Conservation (phyloP, 2,888 invertebrate species). For the Pseudococcus jackbeardsleyi region DNA sequence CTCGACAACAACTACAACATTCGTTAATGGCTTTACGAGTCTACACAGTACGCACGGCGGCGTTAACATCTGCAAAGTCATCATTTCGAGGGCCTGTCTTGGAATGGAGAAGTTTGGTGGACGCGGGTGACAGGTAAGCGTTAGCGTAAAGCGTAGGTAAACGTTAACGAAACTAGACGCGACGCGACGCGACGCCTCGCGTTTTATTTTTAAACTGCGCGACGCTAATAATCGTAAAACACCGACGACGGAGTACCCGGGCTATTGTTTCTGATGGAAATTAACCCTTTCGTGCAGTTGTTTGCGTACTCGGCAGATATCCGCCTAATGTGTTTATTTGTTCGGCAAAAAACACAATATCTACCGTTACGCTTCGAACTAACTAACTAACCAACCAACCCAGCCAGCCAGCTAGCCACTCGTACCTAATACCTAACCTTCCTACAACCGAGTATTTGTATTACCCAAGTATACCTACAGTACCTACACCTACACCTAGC, state of each 20-base stretch:
- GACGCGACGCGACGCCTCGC: neutral
- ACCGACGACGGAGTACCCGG: neutral
- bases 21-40: conserved; percentile 50
- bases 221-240: conserved; percentile 42
- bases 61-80: conserved; percentile 46
- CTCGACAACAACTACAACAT: conserved; percentile 11
- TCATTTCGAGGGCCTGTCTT: neutral
- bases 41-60: neutral
- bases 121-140: neutral
- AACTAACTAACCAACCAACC: no score
- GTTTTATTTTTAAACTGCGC: neutral
- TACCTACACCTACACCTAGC: neutral
- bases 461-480: no score
- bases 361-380: neutral
- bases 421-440: no score
- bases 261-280: conserved; percentile 31
- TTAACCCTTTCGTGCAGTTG: conserved; percentile 17
- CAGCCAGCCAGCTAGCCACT: no score
- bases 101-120: neutral
- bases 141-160: neutral
- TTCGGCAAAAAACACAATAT: neutral
- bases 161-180: no score
- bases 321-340: neutral
- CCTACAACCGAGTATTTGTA: no score
- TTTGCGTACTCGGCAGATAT: neutral